phyloP scores from a whole-genome alignment of 2,113 vertebrate species.

The Danionella cerebrum region DNA sequence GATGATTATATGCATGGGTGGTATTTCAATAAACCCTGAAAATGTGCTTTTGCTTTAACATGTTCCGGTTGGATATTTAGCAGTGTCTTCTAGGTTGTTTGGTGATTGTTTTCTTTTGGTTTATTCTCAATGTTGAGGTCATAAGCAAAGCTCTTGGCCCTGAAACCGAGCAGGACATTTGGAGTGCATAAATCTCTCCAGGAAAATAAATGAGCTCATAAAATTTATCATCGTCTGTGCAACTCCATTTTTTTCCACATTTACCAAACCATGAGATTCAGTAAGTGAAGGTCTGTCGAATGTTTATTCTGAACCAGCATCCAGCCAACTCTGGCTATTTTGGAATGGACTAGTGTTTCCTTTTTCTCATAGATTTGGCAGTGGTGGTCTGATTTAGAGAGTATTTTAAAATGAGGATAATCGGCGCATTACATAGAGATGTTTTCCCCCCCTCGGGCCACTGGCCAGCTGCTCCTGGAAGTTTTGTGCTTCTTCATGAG shows the following conservation, averaged over 20 bases:
- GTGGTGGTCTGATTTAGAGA: neutral
- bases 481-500: neutral
- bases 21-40: no score
- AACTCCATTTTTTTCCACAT: neutral
- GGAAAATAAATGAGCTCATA: conserved; percentile 61
- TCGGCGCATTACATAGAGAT: neutral
- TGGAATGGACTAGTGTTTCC: neutral
- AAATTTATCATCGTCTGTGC: conserved; percentile 53
- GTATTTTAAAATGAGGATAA: neutral
- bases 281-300: conserved; percentile 19
- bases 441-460: neutral
- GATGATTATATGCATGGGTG: no score
- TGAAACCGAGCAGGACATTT: conserved; percentile 49
- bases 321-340: neutral
- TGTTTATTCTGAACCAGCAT: neutral
- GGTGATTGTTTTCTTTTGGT: conserved; percentile 57
- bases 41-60: no score
- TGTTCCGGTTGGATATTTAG: conserved; percentile 45
- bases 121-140: conserved; percentile 63
- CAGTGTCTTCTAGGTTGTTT: conserved; percentile 46
- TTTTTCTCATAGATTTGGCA: conserved; percentile 1
- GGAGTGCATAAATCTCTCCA: conserved; percentile 49
- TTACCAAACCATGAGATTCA: conserved; percentile 19
- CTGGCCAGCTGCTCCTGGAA: conserved; percentile 7
- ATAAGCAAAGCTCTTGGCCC: conserved; percentile 57